These are phyloP conservation scores for Lottia gigantea DNA, from an alignment of 2,888 invertebrate species.

Conservation along the genomic window DNA sequence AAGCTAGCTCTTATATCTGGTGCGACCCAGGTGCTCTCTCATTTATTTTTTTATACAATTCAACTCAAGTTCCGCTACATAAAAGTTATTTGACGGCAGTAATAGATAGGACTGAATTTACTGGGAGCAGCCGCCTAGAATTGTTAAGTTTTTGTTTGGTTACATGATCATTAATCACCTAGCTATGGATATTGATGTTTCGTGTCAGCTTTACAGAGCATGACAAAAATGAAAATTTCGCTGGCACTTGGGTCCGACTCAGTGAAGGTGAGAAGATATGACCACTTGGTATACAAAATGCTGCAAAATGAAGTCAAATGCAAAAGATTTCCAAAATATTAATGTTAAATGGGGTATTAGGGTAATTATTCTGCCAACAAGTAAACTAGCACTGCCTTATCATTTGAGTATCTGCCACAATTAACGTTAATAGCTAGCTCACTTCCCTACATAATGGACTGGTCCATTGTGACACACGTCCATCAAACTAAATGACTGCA, in stretches of 20 bases:
- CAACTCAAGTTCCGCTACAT: slow-evolving; percentile 10
- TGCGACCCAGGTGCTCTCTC: slow-evolving; percentile 9
- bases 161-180: slow-evolving; percentile 56
- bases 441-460: slow-evolving; percentile 42
- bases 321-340: not conserved
- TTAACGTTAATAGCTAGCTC: slow-evolving; percentile 10
- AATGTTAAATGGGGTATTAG: not conserved
- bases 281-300: not conserved
- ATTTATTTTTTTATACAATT: slow-evolving; percentile 6
- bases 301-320: slow-evolving; percentile 7
- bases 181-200: slow-evolving; percentile 62
- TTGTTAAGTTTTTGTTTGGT: slow-evolving; percentile 35
- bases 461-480: slow-evolving; percentile 63
- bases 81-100: slow-evolving; percentile 11
- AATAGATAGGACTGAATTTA: slow-evolving; percentile 18
- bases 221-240: slow-evolving; percentile 61
- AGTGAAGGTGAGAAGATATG: slow-evolving; percentile 24
- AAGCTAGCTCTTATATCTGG: slow-evolving; percentile 8
- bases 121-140: slow-evolving; percentile 27
- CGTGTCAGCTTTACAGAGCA: slow-evolving; percentile 61
- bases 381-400: not conserved
- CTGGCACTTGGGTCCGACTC: slow-evolving; percentile 56
- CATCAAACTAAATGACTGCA: slow-evolving; percentile 60
- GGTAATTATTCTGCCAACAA: not conserved
- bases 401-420: not conserved